Base-by-base conservation (phyloP, 2,797 vertebrate species). In the Prunella strophiata region DNA sequence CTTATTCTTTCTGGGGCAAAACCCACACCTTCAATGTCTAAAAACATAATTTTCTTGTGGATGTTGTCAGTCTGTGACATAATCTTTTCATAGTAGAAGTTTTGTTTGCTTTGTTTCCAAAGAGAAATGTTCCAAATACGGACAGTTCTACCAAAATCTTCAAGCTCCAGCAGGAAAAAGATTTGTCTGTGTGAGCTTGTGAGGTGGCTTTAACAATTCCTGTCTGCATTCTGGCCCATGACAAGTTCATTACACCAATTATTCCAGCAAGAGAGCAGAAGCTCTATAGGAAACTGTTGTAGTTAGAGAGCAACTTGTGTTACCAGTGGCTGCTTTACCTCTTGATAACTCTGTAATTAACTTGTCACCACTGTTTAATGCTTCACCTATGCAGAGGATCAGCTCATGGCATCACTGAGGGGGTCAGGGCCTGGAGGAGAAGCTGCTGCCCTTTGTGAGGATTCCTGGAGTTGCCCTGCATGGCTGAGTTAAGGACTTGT, bases 301-400 rank as follows among this genome's bases (percentile, higher is more conserved):
- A 92, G 87, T 97, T 95, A 27, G 93, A 92, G 76, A 92, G 87
- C 89, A 96, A 90, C 93, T 97, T 94, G 91, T 96, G 96, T 95
- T 97, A 58, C 90, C 14, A n/a, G 77, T 95, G 95, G 92, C 95
- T 96, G 85, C 96, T 97, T 97, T 96, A 96, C 88, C 96, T 96
- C 94, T 55, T 96, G 96, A 95, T 97, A 89, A 97, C 83, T 96
- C 93, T 57, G 85, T 96, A 96, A 97, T 97, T 96, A 97, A 94
- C 93, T 94, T 96, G 93, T 97, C 97, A 95, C 80, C 94, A 88
- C 95, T 94, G 77, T 77, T 95, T 92, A 96, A 83, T 91, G 93
- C 93, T 84, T 92, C 96, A 87, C 55, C 51, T 78, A 14, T 75
- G 85, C 62, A 74, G 94, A 88, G 93, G 89, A 93, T 93, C 93